These are phyloP conservation scores for Lydus trimaculatus DNA, from an alignment of 2,888 invertebrate species.

Conservation along the genomic window DNA sequence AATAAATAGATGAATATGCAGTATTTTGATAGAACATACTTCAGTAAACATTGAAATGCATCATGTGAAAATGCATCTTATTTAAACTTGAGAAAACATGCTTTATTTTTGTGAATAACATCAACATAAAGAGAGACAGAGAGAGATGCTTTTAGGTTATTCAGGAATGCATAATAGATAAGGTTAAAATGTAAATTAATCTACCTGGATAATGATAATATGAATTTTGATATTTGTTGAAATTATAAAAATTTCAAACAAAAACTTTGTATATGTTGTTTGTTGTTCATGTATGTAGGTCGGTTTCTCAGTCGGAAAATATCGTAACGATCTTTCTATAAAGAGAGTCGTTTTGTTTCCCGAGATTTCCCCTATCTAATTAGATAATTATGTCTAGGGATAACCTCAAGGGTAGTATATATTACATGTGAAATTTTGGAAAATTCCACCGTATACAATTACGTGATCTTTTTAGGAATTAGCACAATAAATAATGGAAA, in stretches of 20 bases:
- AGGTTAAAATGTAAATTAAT: no score
- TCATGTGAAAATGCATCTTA: constrained; percentile 10
- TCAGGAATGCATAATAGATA: no score
- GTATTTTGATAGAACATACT: constrained; percentile 13
- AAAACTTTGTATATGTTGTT: not conserved
- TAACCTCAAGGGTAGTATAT: not conserved
- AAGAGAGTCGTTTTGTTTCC: not conserved
- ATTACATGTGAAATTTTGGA: not conserved
- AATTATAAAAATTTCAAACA: not conserved
- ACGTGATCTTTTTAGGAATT: not conserved
- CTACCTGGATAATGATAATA: not conserved
- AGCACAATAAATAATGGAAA: not conserved
- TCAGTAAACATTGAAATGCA: constrained; percentile 22
- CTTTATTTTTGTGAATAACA: constrained; percentile 11
- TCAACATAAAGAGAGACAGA: not conserved
- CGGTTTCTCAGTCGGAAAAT: not conserved
- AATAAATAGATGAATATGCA: constrained; percentile 16
- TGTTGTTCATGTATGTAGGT: not conserved
- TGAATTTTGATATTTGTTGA: not conserved
- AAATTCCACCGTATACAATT: not conserved
- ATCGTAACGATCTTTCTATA: not conserved
- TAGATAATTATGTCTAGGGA: constrained; percentile 1
- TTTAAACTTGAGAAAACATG: not conserved
- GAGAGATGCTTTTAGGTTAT: no score
- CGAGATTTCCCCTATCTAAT: not conserved